Conservation (phyloP, 64 coral and sea anemone genomes). For the Porites lutea region DNA sequence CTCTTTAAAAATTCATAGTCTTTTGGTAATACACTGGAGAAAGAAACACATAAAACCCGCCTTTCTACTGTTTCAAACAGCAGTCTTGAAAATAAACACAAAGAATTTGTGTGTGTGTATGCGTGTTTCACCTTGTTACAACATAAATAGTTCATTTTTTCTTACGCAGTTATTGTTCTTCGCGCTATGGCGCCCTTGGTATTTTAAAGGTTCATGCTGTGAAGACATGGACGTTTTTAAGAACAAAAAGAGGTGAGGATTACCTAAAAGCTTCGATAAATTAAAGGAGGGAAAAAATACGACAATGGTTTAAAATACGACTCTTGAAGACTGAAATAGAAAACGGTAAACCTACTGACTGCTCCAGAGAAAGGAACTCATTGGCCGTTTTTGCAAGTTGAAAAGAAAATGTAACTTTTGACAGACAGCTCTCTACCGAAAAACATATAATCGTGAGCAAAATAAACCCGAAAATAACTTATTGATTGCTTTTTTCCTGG, state of each 20-base stretch:
- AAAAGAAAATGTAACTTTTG: not conserved
- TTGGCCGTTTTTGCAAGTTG: not conserved
- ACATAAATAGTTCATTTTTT: not conserved
- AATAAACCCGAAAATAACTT: not conserved
- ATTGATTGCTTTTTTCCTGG: slow-evolving; percentile 35
- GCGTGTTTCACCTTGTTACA: not conserved
- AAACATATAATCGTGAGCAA: not conserved
- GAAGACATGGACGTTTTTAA: not conserved
- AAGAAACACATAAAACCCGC: slow-evolving; percentile 22
- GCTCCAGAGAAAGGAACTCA: not conserved
- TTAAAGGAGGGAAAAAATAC: not conserved
- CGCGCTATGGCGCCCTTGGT: slow-evolving; percentile 8
- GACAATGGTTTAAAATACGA: not conserved
- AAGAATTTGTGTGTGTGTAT: not conserved
- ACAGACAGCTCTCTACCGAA: not conserved
- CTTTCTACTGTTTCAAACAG: slow-evolving; percentile 25
- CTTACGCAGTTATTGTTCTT: slow-evolving; percentile 26
- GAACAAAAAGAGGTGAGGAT: not conserved
- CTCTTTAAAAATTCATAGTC: not conserved
- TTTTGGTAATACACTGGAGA: not conserved
- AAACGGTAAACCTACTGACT: too few species aligned
- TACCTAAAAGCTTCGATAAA: not conserved
- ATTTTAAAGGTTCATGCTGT: not conserved
- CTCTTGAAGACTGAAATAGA: not conserved
- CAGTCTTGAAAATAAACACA: slow-evolving; percentile 25